Evolutionary conservation across 2,797 vertebrate species (phyloP), one percentile per base, ranked within the genome.

Genomic region (Myotis findleyi): DNA sequence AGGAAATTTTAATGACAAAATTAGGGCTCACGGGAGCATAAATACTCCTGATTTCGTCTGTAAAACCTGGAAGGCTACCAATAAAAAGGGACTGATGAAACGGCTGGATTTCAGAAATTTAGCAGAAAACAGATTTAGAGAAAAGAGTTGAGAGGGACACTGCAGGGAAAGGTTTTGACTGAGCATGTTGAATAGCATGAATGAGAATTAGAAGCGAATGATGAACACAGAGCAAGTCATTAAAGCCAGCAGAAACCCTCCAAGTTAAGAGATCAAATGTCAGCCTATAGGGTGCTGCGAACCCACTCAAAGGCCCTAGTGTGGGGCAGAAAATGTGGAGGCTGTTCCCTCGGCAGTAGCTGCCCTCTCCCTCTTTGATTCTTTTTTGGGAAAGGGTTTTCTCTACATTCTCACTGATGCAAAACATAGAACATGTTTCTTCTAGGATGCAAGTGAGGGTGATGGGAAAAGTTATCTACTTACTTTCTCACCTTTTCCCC

Each of bases 1-100:
- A 14, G 62, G 76, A 84, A 86, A 85, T 13, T 38, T 71, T 73
- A 93, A 79, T 33, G 76, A 88, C 62, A 90, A 93, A 94, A 97
- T 83, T 69, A n/a, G 51, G 77, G 38, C 23, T 93, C 51, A 49
- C 1, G 51, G 47, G 72, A 68, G 18, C 55, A 20, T 69, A 94
- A 38, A 44, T 27, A 57, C 21, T 80, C 79, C 86, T 89, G 21
- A 44, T 88, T 82, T 83, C 41, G 62, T 44, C 27, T 62, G n/a
- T 68, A 89, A 93, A 64, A 69, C 68, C 59, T 73, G 73, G 83
- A 95, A 89, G 72, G 55, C 9, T 14, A 75, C 62, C 81, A 64
- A n/a, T 57, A 21, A 77, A 62, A 93, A 84, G 49, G 36, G 68
- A 86, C 1, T 2, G 30, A 83, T 75, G 55, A 81, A 87, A 86